These are phyloP conservation scores for Nasonia oneida DNA, from an alignment of 2,888 invertebrate species.

Conservation along the genomic window DNA sequence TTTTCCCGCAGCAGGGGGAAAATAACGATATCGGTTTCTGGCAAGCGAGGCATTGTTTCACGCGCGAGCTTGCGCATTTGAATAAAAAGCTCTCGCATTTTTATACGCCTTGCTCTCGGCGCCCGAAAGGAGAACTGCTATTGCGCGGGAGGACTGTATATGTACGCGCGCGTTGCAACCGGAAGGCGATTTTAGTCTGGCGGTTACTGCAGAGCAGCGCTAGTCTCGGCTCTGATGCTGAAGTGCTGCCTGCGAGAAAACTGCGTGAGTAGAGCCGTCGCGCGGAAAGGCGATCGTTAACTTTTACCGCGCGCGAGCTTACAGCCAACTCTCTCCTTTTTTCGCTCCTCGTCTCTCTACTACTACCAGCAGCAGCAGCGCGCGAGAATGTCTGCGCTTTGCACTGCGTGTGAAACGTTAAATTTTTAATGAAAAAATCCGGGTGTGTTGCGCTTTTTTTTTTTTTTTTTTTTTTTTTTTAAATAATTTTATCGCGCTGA, in stretches of 20 bases:
- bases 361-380: neutral
- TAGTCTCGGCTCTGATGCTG: neutral
- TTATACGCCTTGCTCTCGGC: neutral
- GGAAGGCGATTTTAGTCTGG: constrained; percentile 17
- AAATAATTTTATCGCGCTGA: neutral
- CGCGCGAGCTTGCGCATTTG: constrained; percentile 28
- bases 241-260: neutral
- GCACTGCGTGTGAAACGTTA: neutral
- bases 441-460: neutral
- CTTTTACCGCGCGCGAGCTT: constrained; percentile 37
- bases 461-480: neutral
- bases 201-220: neutral
- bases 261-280: neutral
- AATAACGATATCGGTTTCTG: constrained; percentile 3
- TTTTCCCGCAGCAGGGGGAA: no score
- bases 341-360: neutral
- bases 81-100: constrained; percentile 12
- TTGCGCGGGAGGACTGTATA: neutral
- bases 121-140: neutral
- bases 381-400: neutral
- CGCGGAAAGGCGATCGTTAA: constrained; percentile 52
- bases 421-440: neutral
- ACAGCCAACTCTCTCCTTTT: neutral
- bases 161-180: neutral
- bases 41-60: constrained; percentile 55